These are phyloP conservation scores for Lasioglossum malachurum DNA, from an alignment of 2,888 invertebrate genomes.

Conservation along the genomic window DNA sequence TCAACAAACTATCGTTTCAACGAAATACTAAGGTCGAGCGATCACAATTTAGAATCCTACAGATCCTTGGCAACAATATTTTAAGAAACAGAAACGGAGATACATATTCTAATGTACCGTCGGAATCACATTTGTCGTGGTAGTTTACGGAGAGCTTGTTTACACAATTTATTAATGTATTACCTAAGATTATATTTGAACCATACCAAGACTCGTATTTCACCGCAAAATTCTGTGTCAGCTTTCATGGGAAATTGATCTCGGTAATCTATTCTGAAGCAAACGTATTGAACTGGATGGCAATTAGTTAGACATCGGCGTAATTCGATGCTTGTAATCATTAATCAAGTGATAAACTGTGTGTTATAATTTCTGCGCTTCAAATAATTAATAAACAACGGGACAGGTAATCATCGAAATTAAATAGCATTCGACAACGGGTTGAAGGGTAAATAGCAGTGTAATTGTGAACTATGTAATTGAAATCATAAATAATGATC, in stretches of 20 bases:
- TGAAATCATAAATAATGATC: background rate
- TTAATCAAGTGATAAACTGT: background rate
- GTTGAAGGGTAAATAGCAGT: background rate
- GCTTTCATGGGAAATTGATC: background rate
- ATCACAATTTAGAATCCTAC: no score
- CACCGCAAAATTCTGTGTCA: background rate
- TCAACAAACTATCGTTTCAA: no score
- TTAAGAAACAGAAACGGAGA: no score
- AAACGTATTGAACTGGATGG: background rate
- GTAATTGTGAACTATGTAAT: background rate
- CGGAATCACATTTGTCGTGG: no score
- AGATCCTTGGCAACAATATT: no score
- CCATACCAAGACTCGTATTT: background rate
- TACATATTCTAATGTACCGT: no score
- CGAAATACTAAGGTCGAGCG: no score
- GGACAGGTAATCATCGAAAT: background rate
- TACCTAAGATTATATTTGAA: no score
- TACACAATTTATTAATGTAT: no score
- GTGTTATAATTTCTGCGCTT: background rate
- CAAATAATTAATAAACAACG: background rate
- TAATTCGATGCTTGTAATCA: background rate
- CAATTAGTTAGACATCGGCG: background rate
- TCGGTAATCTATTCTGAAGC: background rate
- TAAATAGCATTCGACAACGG: background rate
- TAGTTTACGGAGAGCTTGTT: no score